phyloP scores from a whole-genome alignment of 2,797 vertebrate species.

The Falco biarmicus region DNA sequence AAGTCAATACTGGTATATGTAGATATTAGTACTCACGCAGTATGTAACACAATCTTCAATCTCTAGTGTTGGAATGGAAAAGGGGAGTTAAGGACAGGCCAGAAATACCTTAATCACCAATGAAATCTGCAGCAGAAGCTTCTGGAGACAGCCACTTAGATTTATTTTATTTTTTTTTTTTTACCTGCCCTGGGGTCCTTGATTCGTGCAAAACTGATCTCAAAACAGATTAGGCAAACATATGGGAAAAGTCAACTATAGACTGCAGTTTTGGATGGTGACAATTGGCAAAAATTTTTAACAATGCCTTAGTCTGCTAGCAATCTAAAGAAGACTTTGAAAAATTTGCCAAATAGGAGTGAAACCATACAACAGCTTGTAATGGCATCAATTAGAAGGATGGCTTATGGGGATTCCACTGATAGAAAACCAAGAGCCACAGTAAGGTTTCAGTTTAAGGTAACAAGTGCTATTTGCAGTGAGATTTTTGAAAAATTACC shows the following conservation, averaged over 20 bases:
- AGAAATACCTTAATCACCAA: slow-evolving; percentile 40
- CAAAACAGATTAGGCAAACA: slow-evolving; percentile 47
- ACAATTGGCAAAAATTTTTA: slow-evolving; percentile 4
- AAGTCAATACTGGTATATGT: background rate
- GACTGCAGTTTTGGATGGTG: slow-evolving; percentile 15
- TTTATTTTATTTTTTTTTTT: background rate
- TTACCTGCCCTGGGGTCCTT: background rate
- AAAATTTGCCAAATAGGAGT: background rate
- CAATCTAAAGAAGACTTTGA: background rate
- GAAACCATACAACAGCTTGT: slow-evolving; percentile 5
- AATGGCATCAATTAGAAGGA: background rate
- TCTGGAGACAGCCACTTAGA: slow-evolving; percentile 4
- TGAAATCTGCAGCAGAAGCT: slow-evolving; percentile 45
- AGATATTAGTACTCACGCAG: background rate
- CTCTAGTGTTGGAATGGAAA: background rate
- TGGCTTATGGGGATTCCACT: background rate
- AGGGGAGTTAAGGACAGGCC: slow-evolving; percentile 39
- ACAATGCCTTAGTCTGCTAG: slow-evolving; percentile 21
- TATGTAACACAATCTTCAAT: background rate
- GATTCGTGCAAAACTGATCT: slow-evolving; percentile 18
- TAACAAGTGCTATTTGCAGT: background rate
- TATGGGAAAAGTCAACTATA: slow-evolving; percentile 30
- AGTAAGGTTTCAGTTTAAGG: background rate
- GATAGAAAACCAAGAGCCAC: background rate
- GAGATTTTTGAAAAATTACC: background rate